A percentile compares a stretch with the other conserved stretches of the same genome.
Conservation (phyloP, 2,888 invertebrate genomes). For the Stenodema calcarata region DNA sequence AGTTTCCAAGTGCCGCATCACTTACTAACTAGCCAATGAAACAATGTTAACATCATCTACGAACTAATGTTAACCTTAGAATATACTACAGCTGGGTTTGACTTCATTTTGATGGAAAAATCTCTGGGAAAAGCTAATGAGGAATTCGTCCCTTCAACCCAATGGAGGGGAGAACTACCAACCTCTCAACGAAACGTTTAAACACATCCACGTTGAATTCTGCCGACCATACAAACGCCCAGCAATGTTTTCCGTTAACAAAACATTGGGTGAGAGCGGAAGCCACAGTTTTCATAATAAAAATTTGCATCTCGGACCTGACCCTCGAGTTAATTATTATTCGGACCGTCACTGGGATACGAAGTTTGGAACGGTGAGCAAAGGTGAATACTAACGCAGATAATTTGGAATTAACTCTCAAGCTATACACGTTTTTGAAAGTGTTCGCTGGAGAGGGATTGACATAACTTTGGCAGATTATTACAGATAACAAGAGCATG, state of each 20-base stretch:
- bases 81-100: no score
- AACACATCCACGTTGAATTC: background rate
- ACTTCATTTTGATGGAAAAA: no score
- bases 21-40: no score
- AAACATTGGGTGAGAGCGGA: background rate
- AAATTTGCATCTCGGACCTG: background rate
- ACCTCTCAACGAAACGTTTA: background rate
- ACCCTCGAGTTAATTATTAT: background rate
- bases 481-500: no score
- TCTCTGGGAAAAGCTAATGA: no score
- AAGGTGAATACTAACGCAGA: background rate
- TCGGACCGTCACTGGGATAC: background rate
- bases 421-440: background rate
- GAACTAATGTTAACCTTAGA: no score
- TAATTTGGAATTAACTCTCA: background rate
- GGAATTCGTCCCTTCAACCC: no score
- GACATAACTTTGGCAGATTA: no score
- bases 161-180: no score
- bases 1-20: no score
- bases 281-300: background rate
- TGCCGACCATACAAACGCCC: background rate
- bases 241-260: background rate
- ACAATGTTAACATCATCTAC: no score
- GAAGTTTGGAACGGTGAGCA: background rate
- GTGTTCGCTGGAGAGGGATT: background rate